phyloP scores from a whole-genome alignment of 2,797 vertebrate species.

The Orestias chungarensis region DNA sequence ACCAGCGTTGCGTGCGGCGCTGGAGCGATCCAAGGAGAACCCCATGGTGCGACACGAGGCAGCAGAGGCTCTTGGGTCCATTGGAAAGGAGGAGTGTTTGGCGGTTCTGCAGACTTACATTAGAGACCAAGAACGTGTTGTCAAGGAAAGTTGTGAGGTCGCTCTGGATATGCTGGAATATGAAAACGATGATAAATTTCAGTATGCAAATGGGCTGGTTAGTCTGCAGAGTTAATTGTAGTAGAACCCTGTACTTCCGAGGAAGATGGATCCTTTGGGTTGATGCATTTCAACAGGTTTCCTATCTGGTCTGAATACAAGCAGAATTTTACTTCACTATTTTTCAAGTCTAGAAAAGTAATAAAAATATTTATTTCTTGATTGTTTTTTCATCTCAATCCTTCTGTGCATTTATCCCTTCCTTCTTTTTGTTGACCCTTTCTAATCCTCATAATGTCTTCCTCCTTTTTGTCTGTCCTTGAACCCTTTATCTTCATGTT shows the following conservation, averaged over 20 bases:
- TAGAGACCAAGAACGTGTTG: slow-evolving; percentile 84
- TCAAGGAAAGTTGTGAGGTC: slow-evolving; percentile 95
- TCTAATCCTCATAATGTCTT: too few species aligned
- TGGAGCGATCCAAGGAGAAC: slow-evolving; percentile 79
- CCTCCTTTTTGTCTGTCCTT: too few species aligned
- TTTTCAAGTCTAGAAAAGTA: background rate
- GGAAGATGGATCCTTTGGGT: background rate
- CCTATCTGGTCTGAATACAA: background rate
- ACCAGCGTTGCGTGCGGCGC: slow-evolving; percentile 78
- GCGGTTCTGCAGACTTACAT: slow-evolving; percentile 78
- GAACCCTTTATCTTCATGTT: too few species aligned
- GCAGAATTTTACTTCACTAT: background rate
- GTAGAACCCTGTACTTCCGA: background rate
- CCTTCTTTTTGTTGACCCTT: background rate
- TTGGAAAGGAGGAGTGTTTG: slow-evolving; percentile 86
- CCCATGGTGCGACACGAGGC: slow-evolving; percentile 97
- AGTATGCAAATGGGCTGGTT: slow-evolving; percentile 88
- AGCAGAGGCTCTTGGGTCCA: slow-evolving; percentile 92
- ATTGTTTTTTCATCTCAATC: background rate
- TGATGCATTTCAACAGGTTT: background rate
- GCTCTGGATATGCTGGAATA: slow-evolving; percentile 93
- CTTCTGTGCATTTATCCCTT: background rate
- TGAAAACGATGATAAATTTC: slow-evolving; percentile 84
- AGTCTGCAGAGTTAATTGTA: slow-evolving; percentile 67
- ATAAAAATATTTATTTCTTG: background rate